Percentiles rank a stretch among this genome's conserved stretches.
Conservation (phyloP, 2,113 vertebrate genomes). For the Psilopsiagon aymara region DNA sequence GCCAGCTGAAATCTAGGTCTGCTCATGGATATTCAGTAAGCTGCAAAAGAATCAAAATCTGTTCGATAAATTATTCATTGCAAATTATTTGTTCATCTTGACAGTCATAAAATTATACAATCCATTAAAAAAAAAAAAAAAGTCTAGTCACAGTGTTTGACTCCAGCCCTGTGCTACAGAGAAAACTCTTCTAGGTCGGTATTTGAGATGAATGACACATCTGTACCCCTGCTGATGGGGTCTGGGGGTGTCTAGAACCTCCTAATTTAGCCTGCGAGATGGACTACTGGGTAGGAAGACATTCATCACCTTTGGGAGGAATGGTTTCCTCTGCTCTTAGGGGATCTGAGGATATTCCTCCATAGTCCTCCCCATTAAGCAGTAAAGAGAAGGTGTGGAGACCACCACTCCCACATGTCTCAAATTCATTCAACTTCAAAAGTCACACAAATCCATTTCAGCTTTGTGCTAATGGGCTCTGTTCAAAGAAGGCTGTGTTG, state of each 20-base stretch:
- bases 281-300: accelerated
- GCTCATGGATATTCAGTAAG: conserved; percentile 70
- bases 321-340: neutral
- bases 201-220: neutral
- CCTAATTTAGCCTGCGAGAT: neutral
- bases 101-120: conserved; percentile 66
- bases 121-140: conserved; percentile 51
- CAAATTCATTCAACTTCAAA: neutral
- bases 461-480: neutral
- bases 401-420: neutral
- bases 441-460: neutral
- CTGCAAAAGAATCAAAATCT: conserved; percentile 64
- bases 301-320: neutral
- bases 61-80: conserved; percentile 67
- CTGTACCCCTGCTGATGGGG: neutral
- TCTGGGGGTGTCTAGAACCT: neutral
- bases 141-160: conserved; percentile 6
- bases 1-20: conserved; percentile 48
- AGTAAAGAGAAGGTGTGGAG: neutral
- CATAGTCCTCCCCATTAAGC: neutral
- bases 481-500: neutral
- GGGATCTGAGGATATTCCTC: neutral
- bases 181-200: neutral
- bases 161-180: neutral
- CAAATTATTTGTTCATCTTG: conserved; percentile 68